Evolutionary conservation across 2,113 vertebrate species (phyloP), one percentile per base, ranked within the genome.

Genomic region (Ageneiosus marmoratus): DNA sequence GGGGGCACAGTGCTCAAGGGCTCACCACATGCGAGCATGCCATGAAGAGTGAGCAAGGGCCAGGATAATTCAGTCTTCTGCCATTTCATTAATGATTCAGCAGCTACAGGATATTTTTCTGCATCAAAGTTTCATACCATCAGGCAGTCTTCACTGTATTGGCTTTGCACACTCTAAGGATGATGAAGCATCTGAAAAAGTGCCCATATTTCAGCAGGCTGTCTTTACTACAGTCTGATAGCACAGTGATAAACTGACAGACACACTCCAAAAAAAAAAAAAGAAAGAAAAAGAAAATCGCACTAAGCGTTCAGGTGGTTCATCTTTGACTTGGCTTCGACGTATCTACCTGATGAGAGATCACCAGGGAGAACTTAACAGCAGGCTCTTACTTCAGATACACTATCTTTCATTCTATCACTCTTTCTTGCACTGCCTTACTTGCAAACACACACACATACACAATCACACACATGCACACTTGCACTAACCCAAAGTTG

Each of bases 111-210:
- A 92, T 90, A 90, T 91, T 92, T 94, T 91, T 76, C 88, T 53
- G 27, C 90, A 91, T 93, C 89, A 91, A 92, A 92, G 88, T 91
- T 93, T 92, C 87, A 90, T 91, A 73, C 69, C 89, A 83, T 90
- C 84, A 83, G 87, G 89, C 88, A 55, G 84, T 84, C 80, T 89
- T 74, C 77, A 89, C 84, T 88, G 84, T 86, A 46, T 83, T 60
- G 3, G 74, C 58, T 80, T 89, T 72, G 58, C 79, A 80, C 62
- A 62, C 58, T 34, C 58, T 82, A 86, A 89, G 73, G 50, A 85
- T 81, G 88, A 88, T 89, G 78, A 88, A 87, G 83, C 85, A 82
- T 51, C 77, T 56, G 46, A 80, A 81, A 73, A 88, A 84, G 80
- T 72, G 83, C 67, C 67, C 29, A 29, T 85, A 72, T 80, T 80